A percentile compares a stretch with the other conserved stretches of the same genome.
phyloP scores from a whole-genome alignment of 2,113 vertebrate genomes.

The Calcarius ornatus region DNA sequence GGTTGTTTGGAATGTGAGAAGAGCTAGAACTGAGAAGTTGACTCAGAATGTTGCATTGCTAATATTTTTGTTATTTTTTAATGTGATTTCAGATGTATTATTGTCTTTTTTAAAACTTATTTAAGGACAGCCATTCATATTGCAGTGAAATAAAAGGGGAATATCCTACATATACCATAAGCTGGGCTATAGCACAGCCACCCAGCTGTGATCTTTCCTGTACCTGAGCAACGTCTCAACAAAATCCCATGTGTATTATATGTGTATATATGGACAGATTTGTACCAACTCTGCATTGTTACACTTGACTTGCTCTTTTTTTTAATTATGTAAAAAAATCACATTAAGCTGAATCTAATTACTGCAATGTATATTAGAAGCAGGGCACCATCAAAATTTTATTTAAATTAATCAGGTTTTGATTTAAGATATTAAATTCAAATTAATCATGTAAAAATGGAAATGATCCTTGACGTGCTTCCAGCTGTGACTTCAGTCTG shows the following conservation, averaged over 20 bases:
- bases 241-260: slow-evolving; percentile 56
- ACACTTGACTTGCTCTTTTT: slow-evolving; percentile 80
- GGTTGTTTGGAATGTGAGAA: neutral
- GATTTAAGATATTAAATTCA: slow-evolving; percentile 99
- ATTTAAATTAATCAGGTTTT: slow-evolving; percentile 99
- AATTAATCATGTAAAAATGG: slow-evolving; percentile 99
- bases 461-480: slow-evolving; percentile 99
- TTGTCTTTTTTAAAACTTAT: neutral
- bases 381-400: slow-evolving; percentile 96
- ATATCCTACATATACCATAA: neutral
- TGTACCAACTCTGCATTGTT: slow-evolving; percentile 80
- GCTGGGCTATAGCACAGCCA: neutral
- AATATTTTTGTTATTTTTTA: neutral
- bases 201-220: slow-evolving; percentile 3
- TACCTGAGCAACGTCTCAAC: slow-evolving; percentile 45
- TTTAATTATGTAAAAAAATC: slow-evolving; percentile 87
- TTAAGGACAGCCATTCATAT: neutral
- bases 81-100: neutral
- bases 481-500: slow-evolving; percentile 99
- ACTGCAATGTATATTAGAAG: slow-evolving; percentile 91
- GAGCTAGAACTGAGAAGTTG: neutral
- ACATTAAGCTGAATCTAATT: slow-evolving; percentile 92
- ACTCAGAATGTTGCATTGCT: neutral
- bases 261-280: slow-evolving; percentile 69
- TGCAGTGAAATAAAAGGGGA: neutral